Base-by-base conservation (phyloP, 2,797 vertebrate species). In the Liasis olivaceus region DNA sequence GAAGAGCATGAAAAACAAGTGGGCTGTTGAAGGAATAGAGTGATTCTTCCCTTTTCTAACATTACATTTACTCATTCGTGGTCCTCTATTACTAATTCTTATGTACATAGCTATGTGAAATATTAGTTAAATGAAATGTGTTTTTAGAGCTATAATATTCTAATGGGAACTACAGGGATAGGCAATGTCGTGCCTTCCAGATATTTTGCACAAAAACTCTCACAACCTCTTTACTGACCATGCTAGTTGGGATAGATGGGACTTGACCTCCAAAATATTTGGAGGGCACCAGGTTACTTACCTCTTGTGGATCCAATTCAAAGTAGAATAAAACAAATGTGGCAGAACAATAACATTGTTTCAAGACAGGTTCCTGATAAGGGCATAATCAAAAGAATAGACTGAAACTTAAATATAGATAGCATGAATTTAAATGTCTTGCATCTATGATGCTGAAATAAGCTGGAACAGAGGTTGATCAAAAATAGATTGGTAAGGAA, bases 401-500 rank as follows among this genome's bases (percentile, higher is more conserved):
- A 28, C 72, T 56, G 54, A 20, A 59, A 60, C 5, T 66, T 56
- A 85, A 28, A 36, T 54, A 86, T 24, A 28, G 89, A n/a, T 36
- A 42, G 69, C 12, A 81, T 90, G 7, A 31, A 63, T 91, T 86
- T 56, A 86, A 86, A 72, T 77, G 63, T 2, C 26, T 8, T 85
- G 12, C 54, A 51, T 85, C 24, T n/a, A 86, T n/a, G 56, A 86
- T 0, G 36, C 36, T 81, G 77, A 81, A 42, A 47, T 24, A 81
- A 58, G 13, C 22, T 84, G 26, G 58, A 60, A 28, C 4, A 28
- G 66, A 90, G 66, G 15, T 28, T 59, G 60, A 66, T 85, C 90
- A 86, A 86, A 64, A 86, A 11, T 84, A 91, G 90, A 58, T 91
- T 86, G 62, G 56, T 63, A 91, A 86, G n/a, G 60, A 51, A 66